Evolutionary conservation across 2,113 vertebrate species (phyloP), one percentile per base, ranked within the genome.

Genomic region (Litocranius walleri): DNA sequence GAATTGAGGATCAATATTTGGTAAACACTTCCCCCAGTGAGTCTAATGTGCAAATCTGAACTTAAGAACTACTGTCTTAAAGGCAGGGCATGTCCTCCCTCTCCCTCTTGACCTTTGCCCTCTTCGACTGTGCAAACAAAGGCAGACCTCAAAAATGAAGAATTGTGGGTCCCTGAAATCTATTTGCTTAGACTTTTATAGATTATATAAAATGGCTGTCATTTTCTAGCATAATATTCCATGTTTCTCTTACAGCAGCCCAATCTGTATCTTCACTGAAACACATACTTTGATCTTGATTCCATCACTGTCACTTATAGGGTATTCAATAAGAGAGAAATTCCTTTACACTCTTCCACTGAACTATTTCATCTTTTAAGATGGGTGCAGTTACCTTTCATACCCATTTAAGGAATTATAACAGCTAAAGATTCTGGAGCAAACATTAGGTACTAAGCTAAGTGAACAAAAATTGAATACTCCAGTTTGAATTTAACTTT

Each of bases 361-460:
- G 8, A 40, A 50, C 43, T 64, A 54, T 80, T 90, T 59, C 43
- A 82, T 12, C 30, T 80, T 95, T 71, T 74, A 71, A 94, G 77
- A 61, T 56, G 27, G 23, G 7, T 30, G 2, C 17, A 64, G 82
- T 90, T 83, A 86, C 64, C 50, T 74, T 52, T 74, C n/a, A 25
- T 7, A 78, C 15, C 27, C 77, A 52, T 74, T 84, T 67, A 64
- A 89, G 25, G n/a, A 30, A 36, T 16, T 62, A 9, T 48, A 27
- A 52, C 33, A 64, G 29, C 14, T 77, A 40, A 81, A 67, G 30
- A 40, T 84, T 86, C 77, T n/a, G 36, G 27, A 96, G 8, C 30
- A 85, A 81, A 62, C 7, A 3, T 11, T n/a, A 45, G 33, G 15
- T 33, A 77, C 30, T 14, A 25, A 6, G 48, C 5, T 16, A 67